Base-by-base conservation (phyloP, 2,113 vertebrate genomes). In the Catagonus wagneri region DNA sequence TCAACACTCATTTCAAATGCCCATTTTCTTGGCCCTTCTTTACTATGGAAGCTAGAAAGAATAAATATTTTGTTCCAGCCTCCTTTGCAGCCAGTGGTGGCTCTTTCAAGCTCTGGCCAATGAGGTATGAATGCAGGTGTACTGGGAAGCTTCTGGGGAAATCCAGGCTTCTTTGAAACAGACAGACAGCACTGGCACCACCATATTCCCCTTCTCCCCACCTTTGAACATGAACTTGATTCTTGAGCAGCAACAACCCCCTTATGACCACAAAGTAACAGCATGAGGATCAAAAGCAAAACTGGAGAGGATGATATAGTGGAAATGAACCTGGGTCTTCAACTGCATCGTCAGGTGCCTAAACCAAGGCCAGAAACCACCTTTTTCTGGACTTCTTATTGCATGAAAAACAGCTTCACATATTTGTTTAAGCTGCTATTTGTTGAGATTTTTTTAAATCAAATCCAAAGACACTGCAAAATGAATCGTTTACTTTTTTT, bases 401-500 rank as follows among this genome's bases (percentile, higher is more conserved):
- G 17, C 6, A 20, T 69, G 76, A 75, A 88, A 94, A 96, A 65
- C 3, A 39, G 9, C 36, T 44, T 20, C 65, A 58, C 20, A 22
- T 66, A 54, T 94, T 75, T 44, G 19, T 36, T 65, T 74, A 83
- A 93, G 52, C 76, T 69, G 52, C 60, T 90, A 15, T 29, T 61
- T 60, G 61, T 58, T 89, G 12, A 8, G 25, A 88, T 87, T 68
- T 80, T 7, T 22, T 52, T 74, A 90, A 89, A 39, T 29, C 56
- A n/a, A 85, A 95, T n/a, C 34, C 66, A 86, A 84, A 84, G 58
- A 23, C 27, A 79, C 63, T 75, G 63, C 16, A 83, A 84, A 85
- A 1, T 58, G 88, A 94, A 39, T 89, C 36, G n/a, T n/a, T n/a
- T n/a, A n/a, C n/a, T n/a, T n/a, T n/a, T n/a, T n/a, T n/a, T n/a